Evolutionary conservation across 2,888 invertebrate species (phyloP), one percentile per base, ranked within the genome.

Genomic region (Ceramica pisi): DNA sequence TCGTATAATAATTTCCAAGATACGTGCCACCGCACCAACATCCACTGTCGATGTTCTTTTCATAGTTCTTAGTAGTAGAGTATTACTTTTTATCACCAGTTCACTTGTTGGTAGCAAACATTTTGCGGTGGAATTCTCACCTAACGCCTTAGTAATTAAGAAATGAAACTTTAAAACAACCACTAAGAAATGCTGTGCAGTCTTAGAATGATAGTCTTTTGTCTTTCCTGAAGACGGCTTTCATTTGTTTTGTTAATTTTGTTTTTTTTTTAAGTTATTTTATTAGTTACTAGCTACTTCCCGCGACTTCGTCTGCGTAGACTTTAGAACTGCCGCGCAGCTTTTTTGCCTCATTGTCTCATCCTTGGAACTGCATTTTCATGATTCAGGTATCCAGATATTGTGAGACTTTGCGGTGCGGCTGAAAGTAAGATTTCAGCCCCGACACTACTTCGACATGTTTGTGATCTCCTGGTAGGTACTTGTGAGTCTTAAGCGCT

Each of bases 101-200:
- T 51, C 46, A 64, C 75, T 72, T 81, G 70, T 75, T 71, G 53
- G 19, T 19, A 19, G 26, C 70, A 55, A 68, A 73, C 56, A 67
- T 67, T 67, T 53, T 56, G 59, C 56, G 35, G 67, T 9, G 35
- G 31, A 61, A 19, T 26, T 56, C 60, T 56, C 59, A 75, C 74
- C 67, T 71, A 48, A 67, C 57, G 57, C 48, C 63, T 57, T n/a
- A 12, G 61, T 84, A 75, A 81, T 82, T 84, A 83, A 61, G 67
- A 67, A 72, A 78, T 71, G 44, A 72, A 74, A 71, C 26, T 68
- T 80, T 72, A 65, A 71, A 80, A 66, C 61, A 73, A 67, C 71
- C 63, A 60, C 61, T 56, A 50, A 65, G 53, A 44, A 71, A 44
- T 51, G 26, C 50, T 48, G 16, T 67, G 59, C 19, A 48, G 62